A percentile compares a stretch with the other conserved stretches of the same genome.
Conservation (phyloP, 2,888 invertebrate genomes). For the Drosophila sordidula region DNA sequence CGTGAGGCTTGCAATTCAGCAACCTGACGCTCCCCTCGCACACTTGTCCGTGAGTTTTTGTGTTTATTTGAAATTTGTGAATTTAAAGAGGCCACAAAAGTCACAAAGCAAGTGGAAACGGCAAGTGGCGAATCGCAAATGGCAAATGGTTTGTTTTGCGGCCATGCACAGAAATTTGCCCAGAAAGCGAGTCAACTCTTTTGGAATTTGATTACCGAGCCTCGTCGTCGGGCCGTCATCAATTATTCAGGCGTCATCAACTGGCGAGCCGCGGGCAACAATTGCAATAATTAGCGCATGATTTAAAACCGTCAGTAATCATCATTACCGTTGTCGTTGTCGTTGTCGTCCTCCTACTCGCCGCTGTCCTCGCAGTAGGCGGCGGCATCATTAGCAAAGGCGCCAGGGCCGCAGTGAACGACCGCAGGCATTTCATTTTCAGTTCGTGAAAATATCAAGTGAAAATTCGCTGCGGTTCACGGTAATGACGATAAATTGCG, state of each 20-base stretch:
- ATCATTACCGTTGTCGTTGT: conserved; percentile 75
- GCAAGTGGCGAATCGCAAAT: background rate
- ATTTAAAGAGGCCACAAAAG: conserved; percentile 31
- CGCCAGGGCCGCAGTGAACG: conserved; percentile 41
- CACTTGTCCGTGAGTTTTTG: conserved; percentile 22
- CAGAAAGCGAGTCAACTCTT: conserved; percentile 68
- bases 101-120: conserved; percentile 28
- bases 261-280: conserved; percentile 59
- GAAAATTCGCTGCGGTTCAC: conserved; percentile 66
- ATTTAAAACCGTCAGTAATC: conserved; percentile 81
- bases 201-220: conserved; percentile 67
- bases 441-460: conserved; percentile 78
- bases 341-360: conserved; percentile 39
- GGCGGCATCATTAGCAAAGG: conserved; percentile 61
- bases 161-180: conserved; percentile 39
- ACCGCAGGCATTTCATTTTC: conserved; percentile 77
- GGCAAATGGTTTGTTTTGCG: conserved; percentile 57
- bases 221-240: conserved; percentile 60
- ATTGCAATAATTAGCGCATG: conserved; percentile 81
- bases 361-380: conserved; percentile 30
- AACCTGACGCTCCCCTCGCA: conserved; percentile 19
- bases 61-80: background rate
- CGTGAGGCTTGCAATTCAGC: conserved; percentile 54
- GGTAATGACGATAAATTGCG: conserved; percentile 81
- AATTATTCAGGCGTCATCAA: conserved; percentile 75